phyloP scores from a whole-genome alignment of 2,888 invertebrate species.

The Synanthedon tipuliformis region DNA sequence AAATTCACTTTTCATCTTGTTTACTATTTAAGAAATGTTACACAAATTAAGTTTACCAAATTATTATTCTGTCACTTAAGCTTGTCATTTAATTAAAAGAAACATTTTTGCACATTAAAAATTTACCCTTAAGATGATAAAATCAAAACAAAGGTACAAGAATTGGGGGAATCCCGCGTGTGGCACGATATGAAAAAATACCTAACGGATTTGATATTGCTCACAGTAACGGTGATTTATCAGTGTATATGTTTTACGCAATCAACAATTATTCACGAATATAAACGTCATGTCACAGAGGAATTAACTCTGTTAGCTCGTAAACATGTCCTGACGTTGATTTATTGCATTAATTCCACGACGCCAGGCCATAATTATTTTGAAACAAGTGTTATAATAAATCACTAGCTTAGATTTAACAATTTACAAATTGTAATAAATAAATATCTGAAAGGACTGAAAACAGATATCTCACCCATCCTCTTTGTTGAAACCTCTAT shows the following conservation, averaged over 20 bases:
- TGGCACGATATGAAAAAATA: no score
- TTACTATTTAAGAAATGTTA: no score
- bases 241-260: constrained; percentile 21
- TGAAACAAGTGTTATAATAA: constrained; percentile 45
- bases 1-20: neutral
- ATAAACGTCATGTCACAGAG: constrained; percentile 64
- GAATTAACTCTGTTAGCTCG: constrained; percentile 68
- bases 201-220: neutral
- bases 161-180: no score
- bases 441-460: no score
- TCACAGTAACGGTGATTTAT: constrained; percentile 5
- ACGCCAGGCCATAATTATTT: constrained; percentile 45
- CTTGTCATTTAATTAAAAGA: no score
- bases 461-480: no score
- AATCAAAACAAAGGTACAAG: no score
- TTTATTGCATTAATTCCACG: constrained; percentile 61
- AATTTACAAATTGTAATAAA: neutral
- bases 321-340: constrained; percentile 66
- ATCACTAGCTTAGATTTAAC: constrained; percentile 14
- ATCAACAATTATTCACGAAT: constrained; percentile 66
- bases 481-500: no score
- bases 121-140: no score
- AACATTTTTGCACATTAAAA: no score
- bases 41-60: no score
- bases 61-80: no score